Evolutionary conservation across 2,888 invertebrate species (phyloP).

Genomic region (Amphipyra tragopoginis): DNA sequence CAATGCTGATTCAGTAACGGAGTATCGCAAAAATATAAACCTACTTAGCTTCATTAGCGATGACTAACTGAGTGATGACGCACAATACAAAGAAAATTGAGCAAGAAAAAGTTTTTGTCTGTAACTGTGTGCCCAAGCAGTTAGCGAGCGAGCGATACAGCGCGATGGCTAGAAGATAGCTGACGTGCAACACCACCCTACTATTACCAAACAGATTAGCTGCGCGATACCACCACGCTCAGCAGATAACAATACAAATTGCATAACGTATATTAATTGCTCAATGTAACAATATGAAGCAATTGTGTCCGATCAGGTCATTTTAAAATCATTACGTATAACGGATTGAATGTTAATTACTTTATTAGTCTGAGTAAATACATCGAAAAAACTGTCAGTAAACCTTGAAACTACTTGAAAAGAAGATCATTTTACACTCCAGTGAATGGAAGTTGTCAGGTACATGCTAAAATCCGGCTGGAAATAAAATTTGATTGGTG

Average conservation of each 20-base stretch:
- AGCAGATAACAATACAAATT: slow-evolving; percentile 29
- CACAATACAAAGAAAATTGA: slow-evolving; percentile 48
- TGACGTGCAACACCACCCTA: slow-evolving; percentile 3
- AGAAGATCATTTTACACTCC: background rate
- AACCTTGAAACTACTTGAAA: no score
- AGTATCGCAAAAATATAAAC: slow-evolving; percentile 49
- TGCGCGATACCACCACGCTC: slow-evolving; percentile 25
- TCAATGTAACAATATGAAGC: slow-evolving; percentile 11
- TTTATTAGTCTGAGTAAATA: no score
- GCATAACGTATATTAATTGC: slow-evolving; percentile 24
- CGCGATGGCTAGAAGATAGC: slow-evolving; percentile 13
- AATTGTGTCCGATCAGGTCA: slow-evolving; percentile 3
- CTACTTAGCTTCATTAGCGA: slow-evolving; percentile 54
- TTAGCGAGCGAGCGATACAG: slow-evolving; percentile 17
- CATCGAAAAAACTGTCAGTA: no score
- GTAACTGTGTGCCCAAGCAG: slow-evolving; percentile 29
- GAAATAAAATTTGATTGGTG: slow-evolving; percentile 5
- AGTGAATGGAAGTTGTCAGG: background rate
- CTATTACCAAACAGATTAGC: slow-evolving; percentile 30
- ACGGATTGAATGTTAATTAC: no score
- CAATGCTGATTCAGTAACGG: slow-evolving; percentile 57
- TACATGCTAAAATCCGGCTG: background rate
- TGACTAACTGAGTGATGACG: slow-evolving; percentile 57
- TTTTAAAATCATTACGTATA: no score
- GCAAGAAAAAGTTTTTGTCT: slow-evolving; percentile 35